Conservation (phyloP, 2,888 invertebrate species). For the Eueremaeus valkanovi region DNA sequence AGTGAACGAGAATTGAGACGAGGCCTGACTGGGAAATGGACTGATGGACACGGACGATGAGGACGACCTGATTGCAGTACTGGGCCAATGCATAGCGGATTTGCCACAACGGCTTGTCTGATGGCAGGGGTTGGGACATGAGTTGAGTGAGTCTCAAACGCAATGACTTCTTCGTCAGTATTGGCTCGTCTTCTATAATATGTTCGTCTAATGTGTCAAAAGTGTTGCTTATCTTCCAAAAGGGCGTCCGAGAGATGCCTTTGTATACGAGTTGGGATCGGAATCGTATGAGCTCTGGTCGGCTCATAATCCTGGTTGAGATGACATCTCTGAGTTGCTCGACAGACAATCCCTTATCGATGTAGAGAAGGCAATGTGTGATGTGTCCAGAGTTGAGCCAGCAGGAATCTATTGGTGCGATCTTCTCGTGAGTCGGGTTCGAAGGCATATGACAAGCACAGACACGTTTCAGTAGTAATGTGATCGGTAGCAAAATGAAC, state of each 20-base stretch:
- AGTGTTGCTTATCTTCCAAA: conserved; percentile 28
- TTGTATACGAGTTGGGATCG: conserved; percentile 34
- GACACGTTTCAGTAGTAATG: conserved; percentile 48
- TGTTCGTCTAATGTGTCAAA: conserved; percentile 54
- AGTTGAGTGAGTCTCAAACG: conserved; percentile 55
- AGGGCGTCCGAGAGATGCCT: conserved; percentile 37
- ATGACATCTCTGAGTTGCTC: conserved; percentile 55
- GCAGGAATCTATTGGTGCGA: conserved; percentile 54
- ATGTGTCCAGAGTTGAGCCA: conserved; percentile 54
- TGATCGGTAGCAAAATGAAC: conserved; percentile 53
- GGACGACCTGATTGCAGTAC: conserved; percentile 52
- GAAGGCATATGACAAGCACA: conserved; percentile 43
- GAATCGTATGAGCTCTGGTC: conserved; percentile 39
- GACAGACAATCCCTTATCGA: conserved; percentile 56
- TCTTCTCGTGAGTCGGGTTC: conserved; percentile 41
- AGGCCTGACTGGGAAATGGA: conserved; percentile 58
- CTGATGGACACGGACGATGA: conserved; percentile 57
- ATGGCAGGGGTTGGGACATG: conserved; percentile 53
- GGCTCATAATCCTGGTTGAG: conserved; percentile 52
- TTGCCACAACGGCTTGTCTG: conserved; percentile 58
- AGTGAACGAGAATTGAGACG: conserved; percentile 50
- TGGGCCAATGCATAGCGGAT: conserved; percentile 48
- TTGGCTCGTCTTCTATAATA: conserved; percentile 53
- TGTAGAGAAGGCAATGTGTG: conserved; percentile 56
- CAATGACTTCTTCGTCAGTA: conserved; percentile 52